phyloP scores from a whole-genome alignment of 2,888 invertebrate species.

The Apotomis turbidana region DNA sequence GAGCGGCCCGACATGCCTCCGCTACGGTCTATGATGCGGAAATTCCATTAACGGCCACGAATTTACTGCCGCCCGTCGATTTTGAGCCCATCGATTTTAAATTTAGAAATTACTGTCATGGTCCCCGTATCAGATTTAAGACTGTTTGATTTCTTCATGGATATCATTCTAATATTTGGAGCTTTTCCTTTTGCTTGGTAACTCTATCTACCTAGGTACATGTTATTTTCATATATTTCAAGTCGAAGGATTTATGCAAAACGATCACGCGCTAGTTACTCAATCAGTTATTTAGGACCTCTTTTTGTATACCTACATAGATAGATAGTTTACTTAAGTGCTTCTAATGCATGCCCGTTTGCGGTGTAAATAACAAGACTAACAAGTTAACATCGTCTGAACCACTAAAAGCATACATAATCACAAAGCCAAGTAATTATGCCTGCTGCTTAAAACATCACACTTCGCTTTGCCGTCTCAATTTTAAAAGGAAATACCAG shows the following conservation, averaged over 20 bases:
- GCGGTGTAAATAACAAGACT: not conserved
- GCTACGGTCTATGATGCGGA: conserved; percentile 63
- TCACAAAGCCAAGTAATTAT: conserved; percentile 5
- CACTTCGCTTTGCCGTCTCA: not conserved
- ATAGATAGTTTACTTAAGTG: too few species aligned
- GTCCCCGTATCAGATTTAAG: not conserved
- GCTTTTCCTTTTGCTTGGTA: too few species aligned
- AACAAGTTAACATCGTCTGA: not conserved
- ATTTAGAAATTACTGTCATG: conserved; percentile 52
- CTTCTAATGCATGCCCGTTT: too few species aligned
- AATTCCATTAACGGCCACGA: conserved; percentile 74
- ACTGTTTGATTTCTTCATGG: too few species aligned
- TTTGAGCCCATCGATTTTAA: conserved; percentile 58
- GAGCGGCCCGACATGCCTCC: conserved; percentile 27
- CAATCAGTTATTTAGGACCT: too few species aligned
- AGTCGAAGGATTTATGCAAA: too few species aligned
- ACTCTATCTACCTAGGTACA: too few species aligned
- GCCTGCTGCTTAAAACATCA: not conserved
- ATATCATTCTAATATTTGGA: too few species aligned
- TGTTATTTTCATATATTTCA: too few species aligned
- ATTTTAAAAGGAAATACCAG: conserved; percentile 24
- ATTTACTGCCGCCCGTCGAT: conserved; percentile 60
- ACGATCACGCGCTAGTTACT: too few species aligned
- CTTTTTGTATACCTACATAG: too few species aligned
- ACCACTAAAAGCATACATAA: not conserved